Conservation (phyloP, 2,888 invertebrate species). For the Ichneumoninae sp. region DNA sequence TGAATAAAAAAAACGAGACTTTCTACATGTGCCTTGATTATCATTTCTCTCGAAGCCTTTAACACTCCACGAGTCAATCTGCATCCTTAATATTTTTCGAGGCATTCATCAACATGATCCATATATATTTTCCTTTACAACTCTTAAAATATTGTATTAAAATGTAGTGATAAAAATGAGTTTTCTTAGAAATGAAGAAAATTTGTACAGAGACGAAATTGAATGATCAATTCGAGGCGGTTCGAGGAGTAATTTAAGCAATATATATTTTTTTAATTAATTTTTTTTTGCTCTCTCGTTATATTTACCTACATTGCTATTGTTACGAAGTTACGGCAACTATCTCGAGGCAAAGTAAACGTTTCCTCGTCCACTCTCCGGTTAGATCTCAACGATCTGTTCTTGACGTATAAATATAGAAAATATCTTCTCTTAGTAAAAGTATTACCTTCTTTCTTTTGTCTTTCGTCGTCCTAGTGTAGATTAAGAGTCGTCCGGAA, state of each 20-base stretch:
- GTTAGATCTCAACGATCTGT: not conserved
- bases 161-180: not conserved
- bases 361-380: constrained; percentile 19
- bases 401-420: constrained; percentile 48
- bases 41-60: not conserved
- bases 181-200: not conserved
- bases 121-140: not conserved
- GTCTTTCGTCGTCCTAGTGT: not conserved
- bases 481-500: constrained; percentile 7
- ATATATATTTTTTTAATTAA: not conserved
- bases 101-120: not conserved
- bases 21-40: constrained; percentile 22
- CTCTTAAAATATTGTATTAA: not conserved
- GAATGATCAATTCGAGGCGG: not conserved
- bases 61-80: not conserved
- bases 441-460: not conserved
- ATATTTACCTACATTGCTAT: not conserved
- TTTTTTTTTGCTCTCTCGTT: not conserved
- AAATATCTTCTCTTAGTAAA: constrained; percentile 39
- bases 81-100: not conserved
- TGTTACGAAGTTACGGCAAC: not conserved
- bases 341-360: not conserved
- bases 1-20: constrained; percentile 23
- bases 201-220: not conserved
- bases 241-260: not conserved